Conservation (phyloP, 2,797 vertebrate genomes). For the Lates japonicus region DNA sequence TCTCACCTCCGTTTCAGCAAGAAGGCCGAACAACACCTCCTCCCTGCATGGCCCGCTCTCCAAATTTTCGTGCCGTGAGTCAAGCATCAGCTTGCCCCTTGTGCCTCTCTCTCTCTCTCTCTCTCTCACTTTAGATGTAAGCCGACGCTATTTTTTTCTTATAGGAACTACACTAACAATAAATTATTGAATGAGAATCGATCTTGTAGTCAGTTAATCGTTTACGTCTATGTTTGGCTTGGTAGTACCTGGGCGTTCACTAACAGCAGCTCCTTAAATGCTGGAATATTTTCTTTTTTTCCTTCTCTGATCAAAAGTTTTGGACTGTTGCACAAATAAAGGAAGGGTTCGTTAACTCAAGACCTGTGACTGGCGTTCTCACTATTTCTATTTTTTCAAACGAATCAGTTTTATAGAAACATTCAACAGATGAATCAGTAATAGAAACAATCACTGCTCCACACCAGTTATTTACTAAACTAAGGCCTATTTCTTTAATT, state of each 20-base stretch:
- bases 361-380: neutral
- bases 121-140: neutral
- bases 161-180: neutral
- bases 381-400: neutral
- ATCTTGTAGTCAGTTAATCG: neutral
- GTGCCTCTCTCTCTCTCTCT: constrained; percentile 30
- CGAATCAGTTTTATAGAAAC: neutral
- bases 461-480: neutral
- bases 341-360: neutral
- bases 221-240: too few species aligned
- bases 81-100: constrained; percentile 40
- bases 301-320: neutral
- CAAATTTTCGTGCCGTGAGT: constrained; percentile 53
- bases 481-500: neutral
- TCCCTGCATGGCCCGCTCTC: constrained; percentile 7
- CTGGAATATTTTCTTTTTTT: too few species aligned
- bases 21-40: constrained; percentile 32
- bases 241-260: too few species aligned
- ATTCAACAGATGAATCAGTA: neutral
- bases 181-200: too few species aligned
- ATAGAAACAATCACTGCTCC: neutral
- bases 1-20: constrained; percentile 54
- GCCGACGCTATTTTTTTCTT: neutral
- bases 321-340: neutral
- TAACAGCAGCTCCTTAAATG: neutral